Evolutionary conservation across 92 coral and sea anemone genomes (phyloP), one percentile per base, ranked within the genome.

Genomic region (Porites lobata): DNA sequence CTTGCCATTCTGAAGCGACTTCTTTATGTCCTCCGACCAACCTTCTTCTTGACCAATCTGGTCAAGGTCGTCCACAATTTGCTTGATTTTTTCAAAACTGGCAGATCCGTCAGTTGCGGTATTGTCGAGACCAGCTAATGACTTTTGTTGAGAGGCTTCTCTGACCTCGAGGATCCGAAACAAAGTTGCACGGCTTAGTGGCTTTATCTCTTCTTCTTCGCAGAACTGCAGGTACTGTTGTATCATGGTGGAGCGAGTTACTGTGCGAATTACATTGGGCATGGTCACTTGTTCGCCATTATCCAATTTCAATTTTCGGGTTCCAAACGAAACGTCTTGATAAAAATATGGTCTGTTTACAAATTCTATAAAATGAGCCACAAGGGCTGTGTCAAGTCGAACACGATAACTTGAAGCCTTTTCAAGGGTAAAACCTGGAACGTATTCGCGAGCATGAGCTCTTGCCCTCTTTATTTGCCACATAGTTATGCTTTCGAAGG

Each of bases 261-360:
- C 95, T 29, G 84, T 92, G 13, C 93, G 79, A 59, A 92, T 85
- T 7, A 92, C 88, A 62, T 89, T 92, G 3, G 95, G 95, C 93
- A 92, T 92, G 63, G 85, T 80, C 59, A 92, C 69, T 22, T 72
- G 43, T 73, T 90, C 89, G 21, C 95, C 91, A 51, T 53, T 70
- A 70, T 86, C 85, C 52, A 89, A 87, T 59, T 89, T 85, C 73
- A 92, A 73, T 64, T 76, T 86, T 57, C 93, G 57, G 50, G 90
- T 90, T 8, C 95, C 93, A 81, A 75, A 92, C 4, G 24, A 24
- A 24, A 24, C 24, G 24, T 24, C 24, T 24, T 24, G 24, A 24
- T 24, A 24, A 24, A 24, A 89, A 80, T 3, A 92, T 90, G 70
- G 89, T 91, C 87, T 75, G 70, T 89, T 92, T 8, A 92, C 81